Evolutionary conservation across 2,888 invertebrate species (phyloP).

Genomic region (Schizaphis graminum): DNA sequence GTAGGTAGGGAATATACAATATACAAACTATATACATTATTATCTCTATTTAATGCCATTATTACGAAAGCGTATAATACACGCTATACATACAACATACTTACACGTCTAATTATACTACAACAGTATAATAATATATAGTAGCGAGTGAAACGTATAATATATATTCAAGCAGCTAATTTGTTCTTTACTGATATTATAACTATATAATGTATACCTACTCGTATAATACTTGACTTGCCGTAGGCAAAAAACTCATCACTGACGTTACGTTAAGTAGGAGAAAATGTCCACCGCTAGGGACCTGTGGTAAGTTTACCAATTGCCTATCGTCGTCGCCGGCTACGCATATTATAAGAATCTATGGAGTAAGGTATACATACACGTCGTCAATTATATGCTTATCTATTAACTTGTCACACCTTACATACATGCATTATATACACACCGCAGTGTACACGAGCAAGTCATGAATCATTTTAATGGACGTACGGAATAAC

Average conservation of each 20-base stretch:
- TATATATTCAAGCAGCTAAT: not conserved
- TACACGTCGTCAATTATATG: conserved; percentile 47
- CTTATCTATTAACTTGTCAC: conserved; percentile 50
- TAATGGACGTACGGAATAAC: conserved; percentile 36
- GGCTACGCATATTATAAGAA: not conserved
- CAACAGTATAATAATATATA: conserved; percentile 1
- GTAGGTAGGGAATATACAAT: not conserved
- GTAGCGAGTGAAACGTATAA: not conserved
- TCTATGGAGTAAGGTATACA: not conserved
- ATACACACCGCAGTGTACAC: not conserved
- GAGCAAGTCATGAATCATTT: conserved; percentile 40
- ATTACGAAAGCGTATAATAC: not conserved
- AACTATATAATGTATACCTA: not conserved
- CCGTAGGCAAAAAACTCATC: not conserved
- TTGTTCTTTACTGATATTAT: conserved; percentile 14
- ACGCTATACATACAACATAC: not conserved
- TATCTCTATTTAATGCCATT: not conserved
- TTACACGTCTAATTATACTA: not conserved
- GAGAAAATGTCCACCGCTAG: not conserved
- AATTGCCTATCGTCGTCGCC: not conserved
- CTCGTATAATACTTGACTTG: not conserved
- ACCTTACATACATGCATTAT: not conserved
- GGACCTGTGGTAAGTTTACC: not conserved
- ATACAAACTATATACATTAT: not conserved
- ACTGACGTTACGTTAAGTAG: not conserved